phyloP scores from a whole-genome alignment of 2,888 invertebrate genomes.

The Catotricha subobsoleta region DNA sequence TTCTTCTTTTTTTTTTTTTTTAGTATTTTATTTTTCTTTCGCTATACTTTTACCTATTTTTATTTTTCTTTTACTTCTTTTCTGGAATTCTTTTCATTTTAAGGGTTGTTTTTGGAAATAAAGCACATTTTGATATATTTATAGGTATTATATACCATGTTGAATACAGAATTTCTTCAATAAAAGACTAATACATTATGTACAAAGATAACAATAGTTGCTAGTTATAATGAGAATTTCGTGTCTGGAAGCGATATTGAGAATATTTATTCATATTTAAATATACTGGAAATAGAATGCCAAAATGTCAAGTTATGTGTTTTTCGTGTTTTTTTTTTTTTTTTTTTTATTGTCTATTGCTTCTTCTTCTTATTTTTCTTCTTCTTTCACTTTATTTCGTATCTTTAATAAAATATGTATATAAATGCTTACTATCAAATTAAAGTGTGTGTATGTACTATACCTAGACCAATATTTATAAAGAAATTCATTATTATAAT shows the following conservation, averaged over 20 bases:
- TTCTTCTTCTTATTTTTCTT: background rate
- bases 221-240: slow-evolving; percentile 8
- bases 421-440: background rate
- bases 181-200: slow-evolving; percentile 9
- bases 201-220: slow-evolving; percentile 8
- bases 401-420: background rate
- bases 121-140: slow-evolving; percentile 6
- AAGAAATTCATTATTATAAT: too few relatives aligned
- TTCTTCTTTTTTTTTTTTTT: slow-evolving; percentile 2
- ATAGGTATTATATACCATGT: slow-evolving; percentile 2
- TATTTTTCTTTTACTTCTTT: background rate
- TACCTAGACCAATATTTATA: too few relatives aligned
- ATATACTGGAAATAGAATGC: slow-evolving; percentile 6
- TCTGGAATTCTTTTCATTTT: background rate
- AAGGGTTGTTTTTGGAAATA: slow-evolving; percentile 2
- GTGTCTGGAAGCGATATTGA: slow-evolving; percentile 8
- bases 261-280: slow-evolving; percentile 6
- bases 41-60: background rate
- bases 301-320: slow-evolving; percentile 3
- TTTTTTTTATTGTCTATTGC: background rate
- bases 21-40: slow-evolving; percentile 2
- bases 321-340: background rate
- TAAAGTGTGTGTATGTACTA: too few relatives aligned
- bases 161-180: slow-evolving; percentile 6
- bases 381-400: background rate